These are phyloP conservation scores for Cyrtorhinus lividipennis DNA, from an alignment of 1,140 invertebrate species.

Conservation along the genomic window DNA sequence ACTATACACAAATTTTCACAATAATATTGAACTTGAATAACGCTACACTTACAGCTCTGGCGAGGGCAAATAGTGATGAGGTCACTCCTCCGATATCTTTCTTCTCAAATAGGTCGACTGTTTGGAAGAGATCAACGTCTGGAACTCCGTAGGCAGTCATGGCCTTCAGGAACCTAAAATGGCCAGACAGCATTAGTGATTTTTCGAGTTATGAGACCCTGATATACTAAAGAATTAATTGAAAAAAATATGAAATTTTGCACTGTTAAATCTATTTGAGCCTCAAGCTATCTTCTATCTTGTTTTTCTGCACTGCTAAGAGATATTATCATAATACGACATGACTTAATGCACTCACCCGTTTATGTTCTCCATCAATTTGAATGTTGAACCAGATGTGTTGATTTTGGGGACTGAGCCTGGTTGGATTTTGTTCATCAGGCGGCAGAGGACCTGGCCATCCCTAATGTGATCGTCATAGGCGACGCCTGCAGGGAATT, in stretches of 20 bases:
- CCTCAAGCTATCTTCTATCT: too few species aligned
- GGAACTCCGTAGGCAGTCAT: conserved; percentile 73
- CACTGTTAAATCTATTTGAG: too few species aligned
- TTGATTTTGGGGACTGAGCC: conserved; percentile 74
- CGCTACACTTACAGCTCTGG: conserved; percentile 52
- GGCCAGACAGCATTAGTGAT: too few species aligned
- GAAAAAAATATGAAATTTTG: too few species aligned
- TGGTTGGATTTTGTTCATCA: conserved; percentile 78
- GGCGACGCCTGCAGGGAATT: conserved; percentile 41
- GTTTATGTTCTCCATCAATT: conserved; percentile 92
- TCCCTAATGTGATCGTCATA: conserved; percentile 74
- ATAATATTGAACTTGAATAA: too few species aligned
- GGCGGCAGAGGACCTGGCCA: conserved; percentile 73
- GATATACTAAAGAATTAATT: too few species aligned
- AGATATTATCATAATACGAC: too few species aligned
- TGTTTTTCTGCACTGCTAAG: too few species aligned
- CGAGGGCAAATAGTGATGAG: conserved; percentile 73
- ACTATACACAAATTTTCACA: too few species aligned
- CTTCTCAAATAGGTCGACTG: conserved; percentile 82
- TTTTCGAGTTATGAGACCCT: too few species aligned
- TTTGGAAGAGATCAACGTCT: conserved; percentile 84
- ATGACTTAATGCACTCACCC: conserved; percentile 43
- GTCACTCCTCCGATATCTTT: conserved; percentile 85
- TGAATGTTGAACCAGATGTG: conserved; percentile 77
- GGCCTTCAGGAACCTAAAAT: conserved; percentile 73